A percentile compares a stretch with the other conserved stretches of the same genome.
Conservation (phyloP, 2,888 invertebrate species). For the Cosmia trapezina region DNA sequence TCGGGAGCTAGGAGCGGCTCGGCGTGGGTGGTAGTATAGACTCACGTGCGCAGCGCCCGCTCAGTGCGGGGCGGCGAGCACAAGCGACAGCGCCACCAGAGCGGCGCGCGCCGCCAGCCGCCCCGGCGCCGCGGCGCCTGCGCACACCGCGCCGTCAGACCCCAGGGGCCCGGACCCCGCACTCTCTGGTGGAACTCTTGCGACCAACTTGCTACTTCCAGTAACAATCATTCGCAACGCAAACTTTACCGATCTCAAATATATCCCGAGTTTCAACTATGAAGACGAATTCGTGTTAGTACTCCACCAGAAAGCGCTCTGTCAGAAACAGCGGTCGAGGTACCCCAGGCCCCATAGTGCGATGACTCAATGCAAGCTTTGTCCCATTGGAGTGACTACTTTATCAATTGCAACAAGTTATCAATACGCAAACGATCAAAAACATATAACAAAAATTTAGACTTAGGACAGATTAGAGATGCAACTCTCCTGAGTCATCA, state of each 20-base stretch:
- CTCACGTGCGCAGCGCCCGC: slow-evolving; percentile 88
- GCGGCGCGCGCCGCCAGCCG: slow-evolving; percentile 81
- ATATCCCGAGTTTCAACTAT: neutral
- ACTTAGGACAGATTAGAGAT: slow-evolving; percentile 73
- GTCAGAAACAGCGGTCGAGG: slow-evolving; percentile 68
- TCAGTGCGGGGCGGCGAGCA: slow-evolving; percentile 88
- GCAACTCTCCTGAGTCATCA: slow-evolving; percentile 89
- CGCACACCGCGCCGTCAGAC: slow-evolving; percentile 77
- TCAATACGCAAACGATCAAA: slow-evolving; percentile 69
- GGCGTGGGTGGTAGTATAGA: slow-evolving; percentile 68
- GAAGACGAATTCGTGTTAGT: slow-evolving; percentile 10
- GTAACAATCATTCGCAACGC: slow-evolving; percentile 13
- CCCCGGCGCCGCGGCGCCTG: slow-evolving; percentile 86
- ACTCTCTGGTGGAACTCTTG: slow-evolving; percentile 56
- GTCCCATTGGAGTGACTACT: slow-evolving; percentile 82
- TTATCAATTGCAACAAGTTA: slow-evolving; percentile 61
- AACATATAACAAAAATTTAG: slow-evolving; percentile 69
- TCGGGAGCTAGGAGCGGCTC: slow-evolving; percentile 56
- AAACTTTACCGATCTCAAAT: neutral
- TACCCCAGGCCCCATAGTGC: slow-evolving; percentile 87
- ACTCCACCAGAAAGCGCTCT: slow-evolving; percentile 71
- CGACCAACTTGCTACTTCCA: slow-evolving; percentile 1
- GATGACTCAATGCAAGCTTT: slow-evolving; percentile 91
- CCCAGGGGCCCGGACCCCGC: slow-evolving; percentile 40
- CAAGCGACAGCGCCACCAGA: slow-evolving; percentile 81